Base-by-base conservation (phyloP, 2,888 invertebrate species). In the Xestia xanthographa region DNA sequence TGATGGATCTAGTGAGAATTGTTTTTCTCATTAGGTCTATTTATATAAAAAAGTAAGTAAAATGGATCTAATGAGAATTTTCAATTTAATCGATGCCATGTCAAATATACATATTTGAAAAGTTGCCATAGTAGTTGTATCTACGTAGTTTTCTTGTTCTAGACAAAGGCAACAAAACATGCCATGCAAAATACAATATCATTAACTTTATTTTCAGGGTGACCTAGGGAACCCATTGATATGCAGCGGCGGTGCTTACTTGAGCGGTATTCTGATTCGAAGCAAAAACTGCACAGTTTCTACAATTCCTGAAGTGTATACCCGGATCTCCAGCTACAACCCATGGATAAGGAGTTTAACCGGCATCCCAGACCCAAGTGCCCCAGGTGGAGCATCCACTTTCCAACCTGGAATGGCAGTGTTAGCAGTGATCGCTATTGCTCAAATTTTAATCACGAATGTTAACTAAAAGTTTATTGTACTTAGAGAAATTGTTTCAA, bases 141-240 rank as follows among this genome's bases (percentile, higher is more conserved):
- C n/a, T 11, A n/a, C 1, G 9, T 43, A 14, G 6, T 5, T 17
- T 14, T 5, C 11, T 9, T 29, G 5, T 14, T 14, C 8, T 20
- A 34, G 41, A 43, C 12, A 4, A 60, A 34, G 9, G 11, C 17
- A 5, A 41, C 17, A 29, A 50, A 34, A 45, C 5, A 17, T 22
- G 26, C 5, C 6, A 12, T 22, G 12, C 22, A 38, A 5, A 8
- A 34, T 12, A 5, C 11, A 8, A 62, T 74, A 45, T 34, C 12
- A 43, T 45, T 22, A 5, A 14, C 9, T 68, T 76, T 60, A 4
- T 68, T 76, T 76, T 1, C 75, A 76, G 76, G 76, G 76, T 2
- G 76, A 76, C 17, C 2, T 60, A 17, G 75, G 75, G 2, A 76
- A 76, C 41, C 75, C 76, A 4, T 62, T 76, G 22, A 77, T 77